Evolutionary conservation across 2,888 invertebrate species (phyloP), one percentile per base, ranked within the genome.

Genomic region (Volucella inflata): DNA sequence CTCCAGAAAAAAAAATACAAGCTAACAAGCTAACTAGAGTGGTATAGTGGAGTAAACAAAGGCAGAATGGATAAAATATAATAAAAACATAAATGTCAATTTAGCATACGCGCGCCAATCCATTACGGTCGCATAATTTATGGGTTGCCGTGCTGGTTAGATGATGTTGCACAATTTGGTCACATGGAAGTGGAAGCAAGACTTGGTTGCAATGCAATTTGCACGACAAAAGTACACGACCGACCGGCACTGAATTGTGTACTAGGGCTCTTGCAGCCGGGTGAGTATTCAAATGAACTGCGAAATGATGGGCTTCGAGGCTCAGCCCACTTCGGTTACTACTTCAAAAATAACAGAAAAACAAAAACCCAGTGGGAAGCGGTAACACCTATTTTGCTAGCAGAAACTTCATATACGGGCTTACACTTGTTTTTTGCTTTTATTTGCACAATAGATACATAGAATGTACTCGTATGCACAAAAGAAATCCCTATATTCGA

Each of bases 11-110:
- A 80, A 72, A 77, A 85, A 81, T 80, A 72, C 85, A 81, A 77
- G n/a, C 85, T 85, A 85, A 85, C 85, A 85, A 85, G 77, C 81
- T 72, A 85, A 81, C 81, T 67, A 81, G 81, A 85, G 81, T 81
- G 81, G 50, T 65, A 71, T 81, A 85, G 76, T 59, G 77, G 53
- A 57, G 60, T 60, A 68, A 77, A 77, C 81, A 85, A 80, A 77
- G 30, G 81, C 81, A 30, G 59, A 85, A 81, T 85, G 85, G 81
- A 81, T 81, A 88, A 88, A 88, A 89, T 88, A 89, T 88, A 88
- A 88, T 88, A 88, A 88, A 88, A 88, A 88, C 88, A 88, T 88
- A 88, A 88, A 88, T 85, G 88, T 88, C 88, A 88, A 88, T 88
- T 88, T 88, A 88, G 87, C 88, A 88, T 88, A 88, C 88, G 87